phyloP scores from a whole-genome alignment of 2,797 vertebrate genomes.

The Yasuhikotakia modesta region DNA sequence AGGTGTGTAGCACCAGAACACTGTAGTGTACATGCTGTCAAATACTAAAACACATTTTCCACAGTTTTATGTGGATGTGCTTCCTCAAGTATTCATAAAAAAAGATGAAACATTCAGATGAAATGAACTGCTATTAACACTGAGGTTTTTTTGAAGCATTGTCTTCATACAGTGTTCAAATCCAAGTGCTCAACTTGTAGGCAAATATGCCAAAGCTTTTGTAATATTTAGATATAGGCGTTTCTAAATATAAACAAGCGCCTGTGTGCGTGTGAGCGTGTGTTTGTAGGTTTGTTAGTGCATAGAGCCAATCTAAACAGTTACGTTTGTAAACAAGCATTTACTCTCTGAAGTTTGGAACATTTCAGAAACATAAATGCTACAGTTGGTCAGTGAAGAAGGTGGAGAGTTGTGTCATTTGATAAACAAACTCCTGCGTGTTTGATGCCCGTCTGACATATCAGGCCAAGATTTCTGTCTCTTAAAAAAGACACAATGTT shows the following conservation, averaged over 20 bases:
- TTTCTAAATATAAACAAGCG: constrained; percentile 68
- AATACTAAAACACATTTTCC: constrained; percentile 66
- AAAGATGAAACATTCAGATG: constrained; percentile 17
- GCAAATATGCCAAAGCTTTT: constrained; percentile 79
- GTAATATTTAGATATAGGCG: constrained; percentile 68
- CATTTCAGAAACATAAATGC: constrained; percentile 46
- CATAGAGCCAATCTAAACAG: constrained; percentile 58
- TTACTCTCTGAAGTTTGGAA: constrained; percentile 65
- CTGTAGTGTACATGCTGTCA: constrained; percentile 66
- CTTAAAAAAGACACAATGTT: not conserved
- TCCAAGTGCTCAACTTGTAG: constrained; percentile 77
- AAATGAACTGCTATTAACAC: constrained; percentile 51
- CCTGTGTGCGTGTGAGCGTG: constrained; percentile 65
- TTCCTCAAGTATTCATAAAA: constrained; percentile 41
- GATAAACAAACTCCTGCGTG: constrained; percentile 21
- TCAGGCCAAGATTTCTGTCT: not conserved
- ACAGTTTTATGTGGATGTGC: constrained; percentile 88
- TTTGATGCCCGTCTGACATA: not conserved
- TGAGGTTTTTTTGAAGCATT: constrained; percentile 61
- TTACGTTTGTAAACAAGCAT: constrained; percentile 72
- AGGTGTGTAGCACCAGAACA: constrained; percentile 65
- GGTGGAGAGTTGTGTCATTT: constrained; percentile 16
- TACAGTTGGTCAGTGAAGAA: constrained; percentile 39
- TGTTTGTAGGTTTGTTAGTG: constrained; percentile 57
- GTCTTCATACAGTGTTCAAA: constrained; percentile 49